These are phyloP conservation scores for Acronicta alni DNA, from an alignment of 2,888 invertebrate genomes.

Conservation along the genomic window DNA sequence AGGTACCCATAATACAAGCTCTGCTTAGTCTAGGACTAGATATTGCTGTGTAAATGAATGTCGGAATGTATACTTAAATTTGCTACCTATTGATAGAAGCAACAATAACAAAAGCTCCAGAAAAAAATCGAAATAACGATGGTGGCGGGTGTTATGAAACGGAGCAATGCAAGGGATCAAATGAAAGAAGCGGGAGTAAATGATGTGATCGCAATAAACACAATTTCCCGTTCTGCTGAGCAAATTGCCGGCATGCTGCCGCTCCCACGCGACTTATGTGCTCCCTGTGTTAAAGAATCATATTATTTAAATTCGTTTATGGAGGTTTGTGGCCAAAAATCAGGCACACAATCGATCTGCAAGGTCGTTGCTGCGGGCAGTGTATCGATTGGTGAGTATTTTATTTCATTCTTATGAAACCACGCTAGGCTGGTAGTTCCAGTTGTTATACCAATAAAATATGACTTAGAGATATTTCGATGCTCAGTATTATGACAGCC, in stretches of 20 bases:
- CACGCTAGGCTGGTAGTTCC: too few species aligned
- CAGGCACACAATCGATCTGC: neutral
- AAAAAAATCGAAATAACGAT: slow-evolving; percentile 29
- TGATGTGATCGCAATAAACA: slow-evolving; percentile 71
- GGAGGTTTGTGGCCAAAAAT: neutral
- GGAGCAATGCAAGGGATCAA: slow-evolving; percentile 56
- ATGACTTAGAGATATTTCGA: too few species aligned
- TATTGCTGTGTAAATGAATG: too few species aligned
- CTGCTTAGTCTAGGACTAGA: too few species aligned
- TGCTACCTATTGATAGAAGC: too few species aligned
- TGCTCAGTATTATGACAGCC: too few species aligned
- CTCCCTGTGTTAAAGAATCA: slow-evolving; percentile 5
- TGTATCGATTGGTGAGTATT: too few species aligned
- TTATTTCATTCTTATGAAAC: too few species aligned
- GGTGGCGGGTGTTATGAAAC: slow-evolving; percentile 36
- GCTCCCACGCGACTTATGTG: slow-evolving; percentile 63
- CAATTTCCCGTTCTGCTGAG: slow-evolving; percentile 67
- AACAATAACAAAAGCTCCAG: slow-evolving; percentile 12
- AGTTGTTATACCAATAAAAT: too few species aligned
- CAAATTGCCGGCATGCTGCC: slow-evolving; percentile 62
- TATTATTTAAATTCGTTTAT: slow-evolving; percentile 33
- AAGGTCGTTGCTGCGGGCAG: too few species aligned
- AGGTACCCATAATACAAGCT: too few species aligned
- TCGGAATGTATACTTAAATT: too few species aligned
- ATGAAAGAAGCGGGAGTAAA: slow-evolving; percentile 64